Conservation (phyloP, 2,888 invertebrate genomes). For the Podabrus alpinus region DNA sequence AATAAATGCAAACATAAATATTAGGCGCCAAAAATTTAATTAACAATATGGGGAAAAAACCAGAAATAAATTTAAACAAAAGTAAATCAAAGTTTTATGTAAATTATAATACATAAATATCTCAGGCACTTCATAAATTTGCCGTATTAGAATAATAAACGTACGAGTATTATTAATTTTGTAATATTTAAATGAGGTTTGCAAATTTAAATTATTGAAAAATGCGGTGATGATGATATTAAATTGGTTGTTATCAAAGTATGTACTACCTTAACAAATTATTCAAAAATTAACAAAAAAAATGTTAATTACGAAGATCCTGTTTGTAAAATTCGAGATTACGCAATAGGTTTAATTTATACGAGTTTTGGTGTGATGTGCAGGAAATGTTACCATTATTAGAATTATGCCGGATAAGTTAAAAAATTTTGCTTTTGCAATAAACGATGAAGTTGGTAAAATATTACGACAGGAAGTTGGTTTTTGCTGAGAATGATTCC, state of each 20-base stretch:
- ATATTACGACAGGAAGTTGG: constrained; percentile 25
- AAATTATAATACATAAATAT: not conserved
- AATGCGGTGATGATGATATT: not conserved
- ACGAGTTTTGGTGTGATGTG: not conserved
- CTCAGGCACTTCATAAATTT: not conserved
- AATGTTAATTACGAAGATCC: not conserved
- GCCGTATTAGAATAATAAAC: not conserved
- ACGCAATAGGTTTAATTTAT: not conserved
- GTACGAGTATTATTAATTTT: constrained; percentile 1
- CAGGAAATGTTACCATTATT: not conserved
- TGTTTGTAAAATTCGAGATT: not conserved
- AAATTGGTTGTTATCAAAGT: not conserved
- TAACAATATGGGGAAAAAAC: not conserved
- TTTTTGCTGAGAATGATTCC: constrained; percentile 18
- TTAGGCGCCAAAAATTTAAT: constrained; percentile 1
- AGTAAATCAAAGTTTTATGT: constrained; percentile 4
- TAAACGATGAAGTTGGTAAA: constrained; percentile 17
- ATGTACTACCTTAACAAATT: not conserved
- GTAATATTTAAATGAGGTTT: not conserved
- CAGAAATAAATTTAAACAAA: not conserved
- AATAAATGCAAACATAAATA: not conserved
- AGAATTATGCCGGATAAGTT: not conserved
- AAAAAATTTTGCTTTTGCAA: not conserved
- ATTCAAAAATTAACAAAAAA: not conserved
- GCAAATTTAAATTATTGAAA: not conserved